These are phyloP conservation scores for Euzetes globulus DNA, from an alignment of 2,888 invertebrate species.

Conservation along the genomic window DNA sequence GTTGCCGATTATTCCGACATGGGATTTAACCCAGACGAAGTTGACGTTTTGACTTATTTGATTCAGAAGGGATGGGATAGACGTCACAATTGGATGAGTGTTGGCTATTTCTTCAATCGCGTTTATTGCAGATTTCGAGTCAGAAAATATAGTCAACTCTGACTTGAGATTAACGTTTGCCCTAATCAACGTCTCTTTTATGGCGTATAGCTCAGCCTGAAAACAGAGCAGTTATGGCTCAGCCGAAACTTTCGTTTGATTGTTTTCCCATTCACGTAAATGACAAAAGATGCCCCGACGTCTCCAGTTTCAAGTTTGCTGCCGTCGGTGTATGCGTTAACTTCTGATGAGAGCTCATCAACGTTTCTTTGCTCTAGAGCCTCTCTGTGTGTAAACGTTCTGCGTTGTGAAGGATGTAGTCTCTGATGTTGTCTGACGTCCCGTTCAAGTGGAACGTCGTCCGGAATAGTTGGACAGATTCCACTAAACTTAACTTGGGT, in stretches of 20 bases:
- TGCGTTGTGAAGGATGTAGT: background rate
- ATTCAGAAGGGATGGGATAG: background rate
- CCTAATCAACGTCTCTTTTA: background rate
- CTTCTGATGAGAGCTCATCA: background rate
- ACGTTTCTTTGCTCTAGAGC: background rate
- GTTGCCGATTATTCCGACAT: background rate
- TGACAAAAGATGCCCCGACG: background rate
- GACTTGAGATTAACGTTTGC: background rate
- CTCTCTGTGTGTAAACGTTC: background rate
- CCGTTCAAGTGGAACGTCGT: background rate
- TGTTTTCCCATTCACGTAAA: background rate
- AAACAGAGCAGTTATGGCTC: background rate
- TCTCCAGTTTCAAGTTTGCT: background rate
- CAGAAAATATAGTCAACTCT: background rate
- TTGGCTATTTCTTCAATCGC: background rate
- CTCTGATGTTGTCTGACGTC: background rate
- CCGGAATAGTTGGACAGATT: background rate
- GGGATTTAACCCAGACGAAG: background rate
- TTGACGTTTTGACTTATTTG: background rate
- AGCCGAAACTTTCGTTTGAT: background rate
- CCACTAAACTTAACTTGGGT: background rate
- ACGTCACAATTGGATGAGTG: background rate
- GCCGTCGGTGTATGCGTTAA: conserved; percentile 4
- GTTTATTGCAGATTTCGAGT: background rate
- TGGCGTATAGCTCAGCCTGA: conserved; percentile 8